Conservation (phyloP, 37 sponge, comb jelly and placozoan species). For the Axinella damicornis region DNA sequence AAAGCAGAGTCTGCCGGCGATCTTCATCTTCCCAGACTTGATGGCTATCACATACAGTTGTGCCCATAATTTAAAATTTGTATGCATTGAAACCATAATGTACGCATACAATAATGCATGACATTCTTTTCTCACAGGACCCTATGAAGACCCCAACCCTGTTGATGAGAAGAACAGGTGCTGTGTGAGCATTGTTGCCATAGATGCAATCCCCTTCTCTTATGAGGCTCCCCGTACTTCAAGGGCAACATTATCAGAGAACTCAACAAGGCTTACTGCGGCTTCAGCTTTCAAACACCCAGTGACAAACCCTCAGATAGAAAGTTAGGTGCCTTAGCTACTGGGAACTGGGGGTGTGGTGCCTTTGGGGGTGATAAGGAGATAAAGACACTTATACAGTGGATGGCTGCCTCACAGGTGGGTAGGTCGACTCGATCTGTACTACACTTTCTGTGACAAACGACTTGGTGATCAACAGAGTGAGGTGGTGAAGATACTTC, state of each 20-base stretch:
- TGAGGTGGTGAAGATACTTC: conserved; percentile 22
- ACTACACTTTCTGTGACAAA: conserved; percentile 68
- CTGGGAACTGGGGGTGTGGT: conserved; percentile 94
- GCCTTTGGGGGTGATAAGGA: conserved; percentile 81
- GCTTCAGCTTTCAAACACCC: conserved; percentile 30
- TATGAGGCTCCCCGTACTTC: conserved; percentile 12
- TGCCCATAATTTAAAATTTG: too few relatives aligned
- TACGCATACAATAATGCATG: too few relatives aligned
- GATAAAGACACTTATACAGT: conserved; percentile 74
- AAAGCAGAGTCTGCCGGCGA: too few relatives aligned
- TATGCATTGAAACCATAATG: too few relatives aligned
- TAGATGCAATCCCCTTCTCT: conserved; percentile 67
- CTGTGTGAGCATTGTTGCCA: conserved; percentile 66
- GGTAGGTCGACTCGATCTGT: conserved; percentile 53
- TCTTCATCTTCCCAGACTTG: too few relatives aligned
- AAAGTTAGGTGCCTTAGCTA: conserved; percentile 54
- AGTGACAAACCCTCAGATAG: neutral
- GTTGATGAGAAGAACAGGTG: conserved; percentile 26
- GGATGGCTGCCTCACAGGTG: conserved; percentile 70
- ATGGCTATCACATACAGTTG: too few relatives aligned
- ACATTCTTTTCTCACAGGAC: too few relatives aligned
- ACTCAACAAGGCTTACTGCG: conserved; percentile 70
- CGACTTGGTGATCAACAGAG: conserved; percentile 38
- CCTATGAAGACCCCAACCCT: conserved; percentile 46
- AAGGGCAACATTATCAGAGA: conserved; percentile 45